These are phyloP conservation scores for Lithobates sylvaticus DNA, from an alignment of 2,797 vertebrate species.

Conservation along the genomic window DNA sequence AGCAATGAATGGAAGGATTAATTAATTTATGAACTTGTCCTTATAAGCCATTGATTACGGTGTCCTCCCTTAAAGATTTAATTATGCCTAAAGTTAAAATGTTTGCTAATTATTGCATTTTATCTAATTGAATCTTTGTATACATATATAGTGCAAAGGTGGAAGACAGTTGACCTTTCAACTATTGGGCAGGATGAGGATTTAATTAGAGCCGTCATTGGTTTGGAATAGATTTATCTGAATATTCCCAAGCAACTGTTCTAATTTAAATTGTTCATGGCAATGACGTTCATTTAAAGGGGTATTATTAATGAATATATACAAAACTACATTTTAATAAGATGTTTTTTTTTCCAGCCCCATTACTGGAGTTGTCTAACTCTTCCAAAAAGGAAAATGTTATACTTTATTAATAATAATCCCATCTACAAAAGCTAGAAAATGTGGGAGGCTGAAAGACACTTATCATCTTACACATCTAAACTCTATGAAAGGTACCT, in stretches of 20 bases:
- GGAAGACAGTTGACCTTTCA: slow-evolving; percentile 87
- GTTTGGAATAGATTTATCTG: slow-evolving; percentile 69
- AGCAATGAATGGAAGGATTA: slow-evolving; percentile 89
- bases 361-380: too few relatives aligned
- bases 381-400: too few relatives aligned
- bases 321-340: too few relatives aligned
- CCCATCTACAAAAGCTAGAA: too few relatives aligned
- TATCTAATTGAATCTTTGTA: slow-evolving; percentile 95
- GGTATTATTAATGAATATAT: background rate
- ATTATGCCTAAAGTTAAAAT: slow-evolving; percentile 97
- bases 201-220: slow-evolving; percentile 87
- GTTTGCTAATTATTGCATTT: slow-evolving; percentile 98
- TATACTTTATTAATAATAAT: too few relatives aligned
- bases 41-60: slow-evolving; percentile 93
- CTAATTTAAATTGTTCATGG: slow-evolving; percentile 3
- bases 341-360: too few relatives aligned
- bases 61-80: slow-evolving; percentile 92
- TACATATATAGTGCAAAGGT: slow-evolving; percentile 93
- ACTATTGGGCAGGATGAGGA: slow-evolving; percentile 80
- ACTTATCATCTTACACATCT: too few relatives aligned
- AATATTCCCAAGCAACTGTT: slow-evolving; percentile 65
- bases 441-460: too few relatives aligned
- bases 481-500: too few relatives aligned
- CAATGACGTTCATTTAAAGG: slow-evolving; percentile 8
- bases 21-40: slow-evolving; percentile 99